Percentiles rank a stretch among this genome's conserved stretches.
These are phyloP conservation scores for Lichenostomus cassidix DNA, from an alignment of 2,113 vertebrate species.

Conservation along the genomic window DNA sequence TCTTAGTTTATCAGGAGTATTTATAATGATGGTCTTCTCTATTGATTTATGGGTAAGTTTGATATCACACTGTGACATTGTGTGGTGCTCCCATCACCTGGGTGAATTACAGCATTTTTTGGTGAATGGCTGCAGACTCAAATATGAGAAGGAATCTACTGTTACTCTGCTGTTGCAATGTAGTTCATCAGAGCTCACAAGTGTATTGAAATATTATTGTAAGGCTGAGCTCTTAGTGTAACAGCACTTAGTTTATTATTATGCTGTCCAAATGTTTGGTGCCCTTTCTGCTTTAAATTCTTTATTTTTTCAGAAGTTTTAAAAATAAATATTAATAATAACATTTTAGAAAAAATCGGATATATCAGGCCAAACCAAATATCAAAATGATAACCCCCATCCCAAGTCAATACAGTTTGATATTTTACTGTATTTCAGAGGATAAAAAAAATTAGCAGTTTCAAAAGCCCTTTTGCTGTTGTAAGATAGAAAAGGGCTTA, in stretches of 20 bases:
- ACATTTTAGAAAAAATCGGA: background rate
- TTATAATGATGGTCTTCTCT: background rate
- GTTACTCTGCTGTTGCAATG: background rate
- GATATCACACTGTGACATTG: background rate
- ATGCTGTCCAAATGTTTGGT: background rate
- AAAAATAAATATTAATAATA: background rate
- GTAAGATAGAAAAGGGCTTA: background rate
- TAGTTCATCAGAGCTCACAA: background rate
- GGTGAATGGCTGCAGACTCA: background rate
- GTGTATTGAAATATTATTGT: background rate
- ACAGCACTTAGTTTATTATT: background rate
- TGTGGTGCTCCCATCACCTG: background rate
- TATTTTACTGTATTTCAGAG: background rate
- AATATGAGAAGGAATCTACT: background rate
- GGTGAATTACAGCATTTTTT: background rate
- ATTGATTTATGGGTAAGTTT: background rate
- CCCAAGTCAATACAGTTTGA: background rate
- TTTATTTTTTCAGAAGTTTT: background rate
- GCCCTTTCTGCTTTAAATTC: background rate
- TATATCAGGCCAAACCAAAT: background rate
- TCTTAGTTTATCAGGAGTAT: background rate
- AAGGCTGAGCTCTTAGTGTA: background rate
- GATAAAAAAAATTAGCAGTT: background rate
- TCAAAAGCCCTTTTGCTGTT: background rate
- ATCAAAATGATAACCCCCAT: accelerated